Evolutionary conservation across 2,797 vertebrate species (phyloP).

Genomic region (Bradypodion pumilum): DNA sequence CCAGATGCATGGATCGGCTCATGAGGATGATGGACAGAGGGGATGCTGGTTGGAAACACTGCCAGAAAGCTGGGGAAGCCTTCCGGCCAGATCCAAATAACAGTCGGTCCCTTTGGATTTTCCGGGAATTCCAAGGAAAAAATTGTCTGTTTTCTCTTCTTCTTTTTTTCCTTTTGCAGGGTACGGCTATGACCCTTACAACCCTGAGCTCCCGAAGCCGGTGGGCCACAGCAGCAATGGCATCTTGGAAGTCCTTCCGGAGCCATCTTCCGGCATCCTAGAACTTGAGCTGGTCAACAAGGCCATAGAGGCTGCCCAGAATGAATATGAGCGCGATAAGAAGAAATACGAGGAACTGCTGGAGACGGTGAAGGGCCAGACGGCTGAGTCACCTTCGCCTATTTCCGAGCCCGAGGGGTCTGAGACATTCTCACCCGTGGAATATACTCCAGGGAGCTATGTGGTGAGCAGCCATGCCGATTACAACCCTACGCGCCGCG

Average conservation of each 20-base stretch:
- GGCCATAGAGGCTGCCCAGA: slow-evolving; percentile 92
- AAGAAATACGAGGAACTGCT: slow-evolving; percentile 87
- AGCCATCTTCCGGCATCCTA: slow-evolving; percentile 80
- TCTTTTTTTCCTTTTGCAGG: slow-evolving; percentile 72
- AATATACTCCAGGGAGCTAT: slow-evolving; percentile 85
- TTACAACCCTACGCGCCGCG: slow-evolving; percentile 90
- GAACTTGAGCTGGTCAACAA: slow-evolving; percentile 92
- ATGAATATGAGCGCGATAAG: slow-evolving; percentile 90
- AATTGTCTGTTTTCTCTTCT: background rate
- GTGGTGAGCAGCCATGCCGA: slow-evolving; percentile 73
- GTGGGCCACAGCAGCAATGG: slow-evolving; percentile 76
- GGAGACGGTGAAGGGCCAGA: slow-evolving; percentile 73
- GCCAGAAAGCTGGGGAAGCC: too few relatives aligned
- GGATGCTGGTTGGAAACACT: too few relatives aligned
- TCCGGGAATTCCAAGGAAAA: background rate
- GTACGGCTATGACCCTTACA: slow-evolving; percentile 92
- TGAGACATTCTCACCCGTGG: slow-evolving; percentile 70
- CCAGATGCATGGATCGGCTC: too few relatives aligned
- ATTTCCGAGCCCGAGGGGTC: background rate
- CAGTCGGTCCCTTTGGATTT: background rate
- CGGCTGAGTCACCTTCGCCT: slow-evolving; percentile 48
- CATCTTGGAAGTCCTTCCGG: slow-evolving; percentile 43
- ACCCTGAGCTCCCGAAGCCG: slow-evolving; percentile 85
- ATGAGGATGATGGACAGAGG: too few relatives aligned
- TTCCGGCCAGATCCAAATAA: too few relatives aligned